Evolutionary conservation across 2,888 invertebrate species (phyloP).

Genomic region (Gerris lacustris): DNA sequence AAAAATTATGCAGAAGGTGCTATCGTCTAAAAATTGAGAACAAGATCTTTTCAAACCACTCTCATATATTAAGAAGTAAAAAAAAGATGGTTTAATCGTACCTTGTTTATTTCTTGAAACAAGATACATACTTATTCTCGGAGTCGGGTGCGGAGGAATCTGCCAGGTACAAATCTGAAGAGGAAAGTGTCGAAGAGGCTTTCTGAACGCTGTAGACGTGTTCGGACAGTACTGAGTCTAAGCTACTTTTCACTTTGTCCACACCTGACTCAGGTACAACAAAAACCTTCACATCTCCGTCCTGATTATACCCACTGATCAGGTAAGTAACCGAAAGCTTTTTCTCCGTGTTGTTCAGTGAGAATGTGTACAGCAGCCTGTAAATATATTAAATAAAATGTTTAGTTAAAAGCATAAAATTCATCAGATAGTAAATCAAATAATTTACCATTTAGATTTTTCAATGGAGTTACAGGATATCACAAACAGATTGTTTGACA

Average conservation of each 20-base stretch:
- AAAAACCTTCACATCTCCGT: slow-evolving; percentile 34
- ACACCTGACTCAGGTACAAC: slow-evolving; percentile 36
- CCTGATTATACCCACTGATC: slow-evolving; percentile 34
- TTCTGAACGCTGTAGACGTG: slow-evolving; percentile 40
- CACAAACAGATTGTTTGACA: too few relatives aligned
- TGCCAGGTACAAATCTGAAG: slow-evolving; percentile 22
- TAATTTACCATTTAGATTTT: background rate
- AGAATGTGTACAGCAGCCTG: slow-evolving; percentile 35
- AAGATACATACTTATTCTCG: background rate
- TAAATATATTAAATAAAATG: slow-evolving; percentile 12
- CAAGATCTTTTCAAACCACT: too few relatives aligned
- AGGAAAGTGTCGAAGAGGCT: slow-evolving; percentile 9
- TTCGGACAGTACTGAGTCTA: slow-evolving; percentile 35
- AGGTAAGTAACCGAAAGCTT: slow-evolving; percentile 35
- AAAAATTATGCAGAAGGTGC: too few relatives aligned
- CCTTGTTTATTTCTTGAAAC: too few relatives aligned
- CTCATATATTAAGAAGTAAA: too few relatives aligned
- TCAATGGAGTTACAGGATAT: background rate
- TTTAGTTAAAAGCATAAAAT: background rate
- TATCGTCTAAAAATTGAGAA: too few relatives aligned
- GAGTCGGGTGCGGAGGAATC: slow-evolving; percentile 2
- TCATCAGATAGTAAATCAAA: too few relatives aligned
- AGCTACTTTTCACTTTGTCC: slow-evolving; percentile 33
- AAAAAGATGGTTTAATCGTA: too few relatives aligned
- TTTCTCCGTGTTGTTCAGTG: slow-evolving; percentile 31